Percentiles rank a stretch among this genome's conserved stretches.
Evolutionary conservation across 1,140 invertebrate genomes (phyloP).

Genomic region (Riptortus pedestris): DNA sequence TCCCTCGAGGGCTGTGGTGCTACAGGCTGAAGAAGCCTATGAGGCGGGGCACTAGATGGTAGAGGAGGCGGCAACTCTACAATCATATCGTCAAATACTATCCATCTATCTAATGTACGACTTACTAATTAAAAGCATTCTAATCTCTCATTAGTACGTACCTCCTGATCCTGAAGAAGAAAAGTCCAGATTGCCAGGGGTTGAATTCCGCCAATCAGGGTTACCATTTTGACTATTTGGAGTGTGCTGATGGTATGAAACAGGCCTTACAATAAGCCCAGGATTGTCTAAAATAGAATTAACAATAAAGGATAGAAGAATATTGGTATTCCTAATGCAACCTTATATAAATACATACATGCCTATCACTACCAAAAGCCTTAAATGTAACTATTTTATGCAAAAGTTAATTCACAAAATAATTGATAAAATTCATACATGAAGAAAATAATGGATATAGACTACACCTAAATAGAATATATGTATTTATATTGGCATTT

Average conservation of each 20-base stretch:
- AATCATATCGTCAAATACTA: not conserved
- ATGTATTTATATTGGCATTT: not conserved
- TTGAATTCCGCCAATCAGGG: constrained; percentile 28
- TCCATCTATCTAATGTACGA: not conserved
- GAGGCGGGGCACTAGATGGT: constrained; percentile 32
- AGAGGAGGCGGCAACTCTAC: constrained; percentile 32
- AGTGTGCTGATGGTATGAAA: constrained; percentile 25
- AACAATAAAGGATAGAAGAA: not conserved
- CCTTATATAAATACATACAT: too few species aligned
- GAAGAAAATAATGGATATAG: not conserved
- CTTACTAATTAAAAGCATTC: not conserved
- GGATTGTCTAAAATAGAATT: constrained; percentile 7
- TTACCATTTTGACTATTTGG: constrained; percentile 23
- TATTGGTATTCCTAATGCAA: not conserved
- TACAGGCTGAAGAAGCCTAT: constrained; percentile 23
- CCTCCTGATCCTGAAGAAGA: too few species aligned
- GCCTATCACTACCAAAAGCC: not conserved
- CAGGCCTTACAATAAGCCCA: constrained; percentile 20
- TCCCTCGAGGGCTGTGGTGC: constrained; percentile 28
- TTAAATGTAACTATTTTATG: too few species aligned
- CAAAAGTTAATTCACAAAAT: too few species aligned
- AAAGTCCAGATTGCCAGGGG: constrained; percentile 16
- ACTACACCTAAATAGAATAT: not conserved
- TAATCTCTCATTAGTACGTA: not conserved
- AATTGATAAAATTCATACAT: not conserved